These are phyloP conservation scores for Palythoa heliodiscus DNA, from an alignment of 92 coral and sea anemone species.

Conservation along the genomic window DNA sequence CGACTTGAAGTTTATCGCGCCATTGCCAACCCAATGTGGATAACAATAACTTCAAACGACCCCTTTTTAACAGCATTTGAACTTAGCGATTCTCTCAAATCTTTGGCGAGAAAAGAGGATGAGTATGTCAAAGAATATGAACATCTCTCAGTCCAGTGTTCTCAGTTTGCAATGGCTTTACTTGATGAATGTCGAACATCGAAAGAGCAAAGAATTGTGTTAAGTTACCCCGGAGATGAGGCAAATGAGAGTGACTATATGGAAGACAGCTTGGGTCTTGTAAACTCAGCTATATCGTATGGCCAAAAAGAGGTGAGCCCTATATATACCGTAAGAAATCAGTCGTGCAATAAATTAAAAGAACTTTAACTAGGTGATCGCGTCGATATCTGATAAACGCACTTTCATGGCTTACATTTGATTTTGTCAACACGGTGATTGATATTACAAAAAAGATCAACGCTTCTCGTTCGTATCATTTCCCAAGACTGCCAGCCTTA, in stretches of 20 bases:
- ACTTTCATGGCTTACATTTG: neutral
- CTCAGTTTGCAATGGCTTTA: slow-evolving; percentile 83
- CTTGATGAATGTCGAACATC: slow-evolving; percentile 92
- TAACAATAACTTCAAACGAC: slow-evolving; percentile 76
- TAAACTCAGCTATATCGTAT: slow-evolving; percentile 85
- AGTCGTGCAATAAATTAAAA: no score
- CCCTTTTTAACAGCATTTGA: slow-evolving; percentile 85
- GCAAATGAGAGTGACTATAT: slow-evolving; percentile 64
- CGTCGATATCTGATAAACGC: neutral
- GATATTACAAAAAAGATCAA: neutral
- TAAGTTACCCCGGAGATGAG: slow-evolving; percentile 85
- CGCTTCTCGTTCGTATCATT: neutral
- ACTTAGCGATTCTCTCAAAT: slow-evolving; percentile 76
- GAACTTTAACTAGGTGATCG: neutral
- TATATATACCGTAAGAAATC: neutral
- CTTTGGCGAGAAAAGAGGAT: slow-evolving; percentile 83
- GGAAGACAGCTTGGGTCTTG: slow-evolving; percentile 75
- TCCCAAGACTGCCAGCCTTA: neutral
- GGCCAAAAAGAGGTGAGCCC: slow-evolving; percentile 95
- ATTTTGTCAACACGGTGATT: neutral
- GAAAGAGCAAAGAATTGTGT: slow-evolving; percentile 80
- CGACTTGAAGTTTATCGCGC: slow-evolving; percentile 87
- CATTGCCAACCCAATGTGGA: slow-evolving; percentile 90
- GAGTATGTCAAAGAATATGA: slow-evolving; percentile 94
- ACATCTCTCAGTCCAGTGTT: slow-evolving; percentile 71